phyloP scores from a whole-genome alignment of 1,140 invertebrate genomes.

The Drosophila elegans region DNA sequence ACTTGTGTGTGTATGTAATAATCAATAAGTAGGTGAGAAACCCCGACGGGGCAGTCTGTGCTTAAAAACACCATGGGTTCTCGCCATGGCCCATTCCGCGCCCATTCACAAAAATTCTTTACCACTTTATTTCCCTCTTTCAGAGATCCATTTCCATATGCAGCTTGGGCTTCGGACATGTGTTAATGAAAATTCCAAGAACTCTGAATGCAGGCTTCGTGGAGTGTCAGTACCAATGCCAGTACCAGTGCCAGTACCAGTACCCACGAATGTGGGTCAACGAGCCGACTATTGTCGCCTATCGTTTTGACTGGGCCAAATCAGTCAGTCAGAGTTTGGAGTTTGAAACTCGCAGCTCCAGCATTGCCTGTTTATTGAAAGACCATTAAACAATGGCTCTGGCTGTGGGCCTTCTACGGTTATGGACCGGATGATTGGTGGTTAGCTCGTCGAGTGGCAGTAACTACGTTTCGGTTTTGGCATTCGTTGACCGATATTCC shows the following conservation, averaged over 20 bases:
- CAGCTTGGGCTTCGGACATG: constrained; percentile 53
- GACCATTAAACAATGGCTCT: constrained; percentile 75
- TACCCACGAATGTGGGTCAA: constrained; percentile 73
- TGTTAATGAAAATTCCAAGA: constrained; percentile 83
- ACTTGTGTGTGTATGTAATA: constrained; percentile 60
- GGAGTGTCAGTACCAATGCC: constrained; percentile 4
- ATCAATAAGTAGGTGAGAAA: constrained; percentile 76
- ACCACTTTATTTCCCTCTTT: constrained; percentile 41
- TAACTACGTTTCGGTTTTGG: constrained; percentile 44
- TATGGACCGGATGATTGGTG: constrained; percentile 55
- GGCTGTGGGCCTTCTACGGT: constrained; percentile 26
- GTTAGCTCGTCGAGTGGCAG: constrained; percentile 29
- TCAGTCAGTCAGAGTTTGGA: constrained; percentile 52
- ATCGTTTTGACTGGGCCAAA: constrained; percentile 76
- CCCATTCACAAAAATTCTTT: constrained; percentile 71
- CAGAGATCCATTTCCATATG: constrained; percentile 65
- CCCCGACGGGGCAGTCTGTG: constrained; percentile 40
- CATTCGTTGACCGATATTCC: constrained; percentile 74
- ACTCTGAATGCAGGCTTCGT: constrained; percentile 47
- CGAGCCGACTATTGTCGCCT: constrained; percentile 72
- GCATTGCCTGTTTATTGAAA: constrained; percentile 69
- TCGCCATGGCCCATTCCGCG: neutral
- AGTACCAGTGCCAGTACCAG: neutral
- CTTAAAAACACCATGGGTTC: constrained; percentile 29
- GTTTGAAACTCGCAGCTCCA: neutral